These are phyloP conservation scores for Sapayoa aenigma DNA, from an alignment of 2,113 vertebrate species.

Conservation along the genomic window DNA sequence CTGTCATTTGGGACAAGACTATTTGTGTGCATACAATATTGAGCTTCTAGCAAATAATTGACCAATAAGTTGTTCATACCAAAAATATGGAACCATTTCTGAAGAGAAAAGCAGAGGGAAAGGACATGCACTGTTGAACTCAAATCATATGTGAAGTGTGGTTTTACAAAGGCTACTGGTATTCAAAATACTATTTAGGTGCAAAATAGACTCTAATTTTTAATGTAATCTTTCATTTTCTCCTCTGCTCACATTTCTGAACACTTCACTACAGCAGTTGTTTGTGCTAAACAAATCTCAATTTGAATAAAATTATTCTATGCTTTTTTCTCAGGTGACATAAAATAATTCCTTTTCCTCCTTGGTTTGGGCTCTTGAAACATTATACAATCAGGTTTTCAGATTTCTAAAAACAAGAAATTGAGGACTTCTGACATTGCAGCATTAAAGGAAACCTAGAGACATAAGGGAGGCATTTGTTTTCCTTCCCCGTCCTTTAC, in stretches of 20 bases:
- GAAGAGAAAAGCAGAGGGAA: not conserved
- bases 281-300: not conserved
- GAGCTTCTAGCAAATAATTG: not conserved
- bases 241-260: not conserved
- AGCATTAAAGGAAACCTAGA: not conserved
- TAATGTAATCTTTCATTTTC: not conserved
- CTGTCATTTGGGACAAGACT: not conserved
- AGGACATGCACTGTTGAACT: fast-evolving
- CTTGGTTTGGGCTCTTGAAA: not conserved
- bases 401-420: not conserved
- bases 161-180: not conserved
- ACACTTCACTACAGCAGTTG: not conserved
- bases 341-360: not conserved
- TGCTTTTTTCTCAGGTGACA: not conserved
- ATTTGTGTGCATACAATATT: not conserved
- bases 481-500: not conserved
- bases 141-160: not conserved
- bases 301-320: not conserved
- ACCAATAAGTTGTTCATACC: not conserved
- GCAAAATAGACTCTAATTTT: not conserved
- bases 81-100: not conserved
- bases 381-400: not conserved
- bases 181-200: not conserved
- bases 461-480: not conserved
- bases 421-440: not conserved